Evolutionary conservation across 2,888 invertebrate genomes (phyloP).

Genomic region (Hydropsyche betteni): DNA sequence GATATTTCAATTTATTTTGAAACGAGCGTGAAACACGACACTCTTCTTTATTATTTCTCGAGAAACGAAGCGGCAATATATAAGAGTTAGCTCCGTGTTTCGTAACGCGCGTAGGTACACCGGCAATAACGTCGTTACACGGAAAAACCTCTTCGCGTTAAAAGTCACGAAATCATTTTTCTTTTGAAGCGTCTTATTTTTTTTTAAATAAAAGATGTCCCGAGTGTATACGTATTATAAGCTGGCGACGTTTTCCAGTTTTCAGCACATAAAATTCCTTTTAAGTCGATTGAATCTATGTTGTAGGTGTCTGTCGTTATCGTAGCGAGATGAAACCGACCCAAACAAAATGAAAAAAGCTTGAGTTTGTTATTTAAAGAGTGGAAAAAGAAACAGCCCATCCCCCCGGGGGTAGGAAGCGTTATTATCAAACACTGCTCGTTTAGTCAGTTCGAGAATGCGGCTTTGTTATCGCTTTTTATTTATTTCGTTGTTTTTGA

Average conservation of each 20-base stretch:
- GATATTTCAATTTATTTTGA: neutral
- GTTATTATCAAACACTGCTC: too few relatives aligned
- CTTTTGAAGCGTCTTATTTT: neutral
- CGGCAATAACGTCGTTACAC: slow-evolving; percentile 31
- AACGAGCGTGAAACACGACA: slow-evolving; percentile 14
- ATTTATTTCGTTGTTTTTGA: too few relatives aligned
- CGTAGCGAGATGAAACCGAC: slow-evolving; percentile 10
- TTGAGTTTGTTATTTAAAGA: slow-evolving; percentile 8
- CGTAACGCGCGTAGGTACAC: neutral
- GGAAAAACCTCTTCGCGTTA: slow-evolving; percentile 14
- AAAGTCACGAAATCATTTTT: slow-evolving; percentile 16
- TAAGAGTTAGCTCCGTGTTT: slow-evolving; percentile 8
- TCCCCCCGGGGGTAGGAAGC: too few relatives aligned
- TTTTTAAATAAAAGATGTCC: too few relatives aligned
- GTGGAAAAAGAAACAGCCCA: too few relatives aligned
- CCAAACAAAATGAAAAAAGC: slow-evolving; percentile 9
- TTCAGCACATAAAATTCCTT: slow-evolving; percentile 46
- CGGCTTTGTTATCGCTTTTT: too few relatives aligned
- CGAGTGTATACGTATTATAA: neutral
- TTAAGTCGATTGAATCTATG: slow-evolving; percentile 45
- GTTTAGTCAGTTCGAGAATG: too few relatives aligned
- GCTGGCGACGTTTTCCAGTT: slow-evolving; percentile 37
- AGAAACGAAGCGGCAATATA: slow-evolving; percentile 11
- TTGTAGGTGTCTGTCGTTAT: slow-evolving; percentile 17
- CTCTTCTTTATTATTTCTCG: neutral